Percentiles rank a stretch among this genome's conserved stretches.
Evolutionary conservation across 2,113 vertebrate species (phyloP).

Genomic region (Hirundichthys speculiger): DNA sequence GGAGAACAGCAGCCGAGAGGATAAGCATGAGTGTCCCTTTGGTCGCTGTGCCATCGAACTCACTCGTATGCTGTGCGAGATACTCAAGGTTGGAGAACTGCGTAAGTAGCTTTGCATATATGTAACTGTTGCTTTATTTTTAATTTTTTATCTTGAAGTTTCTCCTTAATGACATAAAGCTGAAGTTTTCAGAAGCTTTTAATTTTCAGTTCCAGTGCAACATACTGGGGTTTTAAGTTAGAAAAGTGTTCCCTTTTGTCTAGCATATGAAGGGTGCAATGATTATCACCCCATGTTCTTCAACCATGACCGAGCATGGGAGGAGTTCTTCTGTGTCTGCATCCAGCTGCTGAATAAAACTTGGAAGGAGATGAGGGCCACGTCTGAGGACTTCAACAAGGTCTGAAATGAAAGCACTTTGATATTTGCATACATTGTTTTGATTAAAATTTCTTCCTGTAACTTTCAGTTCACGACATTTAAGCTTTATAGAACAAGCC

Average conservation of each 20-base stretch:
- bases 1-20: slow-evolving; percentile 97
- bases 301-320: slow-evolving; percentile 95
- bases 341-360: slow-evolving; percentile 98
- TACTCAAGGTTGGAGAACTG: slow-evolving; percentile 96
- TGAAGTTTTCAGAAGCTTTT: neutral
- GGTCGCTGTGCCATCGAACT: slow-evolving; percentile 98
- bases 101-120: slow-evolving; percentile 81
- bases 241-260: slow-evolving; percentile 8
- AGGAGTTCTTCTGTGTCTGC: slow-evolving; percentile 97
- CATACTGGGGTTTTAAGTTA: neutral
- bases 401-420: slow-evolving; percentile 65
- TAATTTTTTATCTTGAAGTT: neutral
- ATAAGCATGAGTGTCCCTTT: slow-evolving; percentile 97
- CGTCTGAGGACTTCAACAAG: slow-evolving; percentile 98
- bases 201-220: neutral
- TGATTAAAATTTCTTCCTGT: neutral
- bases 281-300: slow-evolving; percentile 99
- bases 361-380: slow-evolving; percentile 99
- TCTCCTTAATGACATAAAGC: neutral
- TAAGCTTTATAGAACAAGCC: neutral
- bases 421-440: neutral
- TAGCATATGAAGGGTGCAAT: slow-evolving; percentile 96
- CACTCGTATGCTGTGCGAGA: slow-evolving; percentile 95
- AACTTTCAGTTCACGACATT: too few relatives aligned
- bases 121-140: neutral